phyloP scores from a whole-genome alignment of 2,113 vertebrate species.

The Natator depressus region DNA sequence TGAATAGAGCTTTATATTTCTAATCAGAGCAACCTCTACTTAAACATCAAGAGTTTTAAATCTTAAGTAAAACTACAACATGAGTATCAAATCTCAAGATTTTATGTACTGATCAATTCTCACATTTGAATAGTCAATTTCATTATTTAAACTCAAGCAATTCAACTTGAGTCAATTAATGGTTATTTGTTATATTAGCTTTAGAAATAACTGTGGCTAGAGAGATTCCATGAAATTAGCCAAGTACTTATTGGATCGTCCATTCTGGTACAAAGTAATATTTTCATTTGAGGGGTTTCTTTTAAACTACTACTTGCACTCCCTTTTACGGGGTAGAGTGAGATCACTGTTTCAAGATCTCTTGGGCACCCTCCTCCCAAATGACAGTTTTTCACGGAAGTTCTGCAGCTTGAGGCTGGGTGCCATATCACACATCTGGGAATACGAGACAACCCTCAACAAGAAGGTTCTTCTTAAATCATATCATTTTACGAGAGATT shows the following conservation, averaged over 20 bases:
- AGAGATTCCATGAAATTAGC: background rate
- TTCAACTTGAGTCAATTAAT: constrained; percentile 37
- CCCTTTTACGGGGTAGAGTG: too few species aligned
- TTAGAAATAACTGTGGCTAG: background rate
- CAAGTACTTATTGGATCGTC: background rate
- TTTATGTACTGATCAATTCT: constrained; percentile 15
- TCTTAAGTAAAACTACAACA: background rate
- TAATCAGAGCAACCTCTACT: constrained; percentile 1
- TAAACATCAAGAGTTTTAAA: background rate
- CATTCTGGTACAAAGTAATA: too few species aligned
- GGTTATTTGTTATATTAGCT: constrained; percentile 10
- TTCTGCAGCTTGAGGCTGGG: too few species aligned
- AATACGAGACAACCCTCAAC: too few species aligned
- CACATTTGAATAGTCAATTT: constrained; percentile 23
- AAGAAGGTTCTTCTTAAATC: too few species aligned
- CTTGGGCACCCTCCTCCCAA: too few species aligned
- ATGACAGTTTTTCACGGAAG: too few species aligned
- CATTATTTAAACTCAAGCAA: constrained; percentile 23
- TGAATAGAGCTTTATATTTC: constrained; percentile 2
- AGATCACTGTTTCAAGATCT: too few species aligned
- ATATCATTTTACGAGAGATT: too few species aligned
- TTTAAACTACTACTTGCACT: too few species aligned
- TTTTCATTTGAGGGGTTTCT: too few species aligned
- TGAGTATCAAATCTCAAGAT: background rate
- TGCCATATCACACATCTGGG: too few species aligned